Percentiles rank a stretch among this genome's conserved stretches.
Conservation (phyloP, 2,113 vertebrate genomes). For the Salvelinus alpinus region DNA sequence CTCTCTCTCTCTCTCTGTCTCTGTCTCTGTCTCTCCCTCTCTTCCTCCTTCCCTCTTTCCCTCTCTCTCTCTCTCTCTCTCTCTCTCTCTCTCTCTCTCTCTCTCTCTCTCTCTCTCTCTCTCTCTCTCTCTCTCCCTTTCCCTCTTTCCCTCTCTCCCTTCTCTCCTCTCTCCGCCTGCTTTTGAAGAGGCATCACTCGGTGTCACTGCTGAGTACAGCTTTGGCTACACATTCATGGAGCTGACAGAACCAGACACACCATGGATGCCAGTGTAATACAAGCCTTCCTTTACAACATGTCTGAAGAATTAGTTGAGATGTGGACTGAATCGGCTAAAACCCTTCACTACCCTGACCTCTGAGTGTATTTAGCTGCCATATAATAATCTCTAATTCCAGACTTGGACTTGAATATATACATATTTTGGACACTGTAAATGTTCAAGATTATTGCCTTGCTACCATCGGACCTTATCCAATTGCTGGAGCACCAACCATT, state of each 20-base stretch:
- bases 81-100: too few relatives aligned
- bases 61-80: not conserved
- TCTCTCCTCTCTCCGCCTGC: slow-evolving; percentile 30
- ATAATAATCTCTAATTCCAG: slow-evolving; percentile 40
- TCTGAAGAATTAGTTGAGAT: slow-evolving; percentile 58
- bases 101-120: not conserved
- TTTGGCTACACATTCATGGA: slow-evolving; percentile 58
- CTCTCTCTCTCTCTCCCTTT: not conserved
- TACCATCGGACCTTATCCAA: not conserved
- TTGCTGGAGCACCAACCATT: not conserved
- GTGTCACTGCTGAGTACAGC: slow-evolving; percentile 54
- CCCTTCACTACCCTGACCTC: slow-evolving; percentile 38
- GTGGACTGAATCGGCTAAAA: slow-evolving; percentile 56
- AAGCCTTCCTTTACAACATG: slow-evolving; percentile 53
- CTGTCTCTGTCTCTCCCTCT: not conserved
- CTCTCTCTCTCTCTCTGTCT: slow-evolving; percentile 12
- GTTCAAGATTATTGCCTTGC: slow-evolving; percentile 20
- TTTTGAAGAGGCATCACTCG: slow-evolving; percentile 63
- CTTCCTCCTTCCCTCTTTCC: too few relatives aligned
- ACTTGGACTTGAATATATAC: slow-evolving; percentile 16
- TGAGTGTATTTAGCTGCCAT: slow-evolving; percentile 41
- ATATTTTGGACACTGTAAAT: slow-evolving; percentile 18
- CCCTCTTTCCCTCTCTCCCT: not conserved
- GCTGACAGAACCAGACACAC: slow-evolving; percentile 54
- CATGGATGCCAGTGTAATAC: slow-evolving; percentile 53